Percentiles rank a stretch among this genome's conserved stretches.
These are phyloP conservation scores for Poliocrania exsul DNA, from an alignment of 2,797 vertebrate species.

Conservation along the genomic window DNA sequence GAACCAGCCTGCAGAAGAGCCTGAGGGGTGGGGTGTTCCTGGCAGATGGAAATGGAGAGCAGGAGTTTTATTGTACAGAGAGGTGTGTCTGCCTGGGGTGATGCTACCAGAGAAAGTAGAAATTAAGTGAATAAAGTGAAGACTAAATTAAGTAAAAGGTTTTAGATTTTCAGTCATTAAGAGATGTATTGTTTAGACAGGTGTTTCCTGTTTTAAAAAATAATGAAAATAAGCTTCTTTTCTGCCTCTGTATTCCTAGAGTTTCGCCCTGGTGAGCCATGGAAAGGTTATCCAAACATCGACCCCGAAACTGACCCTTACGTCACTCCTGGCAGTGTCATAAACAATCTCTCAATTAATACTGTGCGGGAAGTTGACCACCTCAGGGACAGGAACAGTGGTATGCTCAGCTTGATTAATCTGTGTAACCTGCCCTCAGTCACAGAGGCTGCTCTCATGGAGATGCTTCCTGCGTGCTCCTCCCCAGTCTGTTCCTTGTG, in stretches of 20 bases:
- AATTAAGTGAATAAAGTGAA: not conserved
- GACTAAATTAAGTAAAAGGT: not conserved
- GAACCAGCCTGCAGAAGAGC: not conserved
- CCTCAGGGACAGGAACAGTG: conserved; percentile 99
- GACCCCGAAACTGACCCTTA: conserved; percentile 99
- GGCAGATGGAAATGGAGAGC: not conserved
- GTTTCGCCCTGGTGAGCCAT: conserved; percentile 98
- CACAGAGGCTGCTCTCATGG: not conserved
- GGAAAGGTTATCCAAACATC: conserved; percentile 99
- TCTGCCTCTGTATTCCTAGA: conserved; percentile 76
- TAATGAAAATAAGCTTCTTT: not conserved
- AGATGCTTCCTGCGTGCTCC: not conserved
- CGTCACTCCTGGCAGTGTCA: conserved; percentile 99
- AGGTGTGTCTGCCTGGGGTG: not conserved
- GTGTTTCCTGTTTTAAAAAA: not conserved
- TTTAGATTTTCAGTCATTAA: not conserved
- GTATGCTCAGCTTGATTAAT: conserved; percentile 57
- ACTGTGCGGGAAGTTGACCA: conserved; percentile 99
- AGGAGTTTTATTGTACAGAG: fast-evolving
- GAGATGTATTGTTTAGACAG: not conserved
- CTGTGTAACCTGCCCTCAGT: not conserved
- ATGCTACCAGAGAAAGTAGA: not conserved
- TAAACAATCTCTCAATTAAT: conserved; percentile 98
- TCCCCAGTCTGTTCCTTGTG: not conserved
- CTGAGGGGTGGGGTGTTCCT: fast-evolving